Percentiles rank a stretch among this genome's conserved stretches.
phyloP scores from a whole-genome alignment of 92 coral and sea anemone genomes.

The Palythoa heliodiscus region DNA sequence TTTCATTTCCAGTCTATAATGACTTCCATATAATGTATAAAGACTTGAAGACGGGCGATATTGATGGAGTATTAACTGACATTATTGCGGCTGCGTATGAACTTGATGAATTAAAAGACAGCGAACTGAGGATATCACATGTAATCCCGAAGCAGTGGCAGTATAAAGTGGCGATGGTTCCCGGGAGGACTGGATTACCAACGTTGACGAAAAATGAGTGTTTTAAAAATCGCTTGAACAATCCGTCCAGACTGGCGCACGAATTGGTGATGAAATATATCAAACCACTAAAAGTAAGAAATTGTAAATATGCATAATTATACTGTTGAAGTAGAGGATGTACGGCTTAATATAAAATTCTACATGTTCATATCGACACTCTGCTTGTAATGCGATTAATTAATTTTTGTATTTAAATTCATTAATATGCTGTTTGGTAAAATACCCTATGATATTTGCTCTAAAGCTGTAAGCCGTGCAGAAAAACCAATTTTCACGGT shows the following conservation, averaged over 20 bases:
- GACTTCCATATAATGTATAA: slow-evolving; percentile 31
- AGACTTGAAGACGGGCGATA: slow-evolving; percentile 11
- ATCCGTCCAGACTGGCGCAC: slow-evolving; percentile 27
- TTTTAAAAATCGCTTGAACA: slow-evolving; percentile 30
- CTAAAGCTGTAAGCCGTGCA: too few relatives aligned
- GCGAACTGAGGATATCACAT: slow-evolving; percentile 50
- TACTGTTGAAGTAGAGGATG: too few relatives aligned
- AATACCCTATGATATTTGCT: too few relatives aligned
- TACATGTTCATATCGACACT: too few relatives aligned
- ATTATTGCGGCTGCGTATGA: slow-evolving; percentile 57
- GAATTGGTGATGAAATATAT: slow-evolving; percentile 25
- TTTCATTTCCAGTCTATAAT: slow-evolving; percentile 14
- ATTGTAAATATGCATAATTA: background rate
- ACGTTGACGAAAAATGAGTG: slow-evolving; percentile 17
- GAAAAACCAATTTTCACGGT: too few relatives aligned
- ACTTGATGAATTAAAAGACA: slow-evolving; percentile 34
- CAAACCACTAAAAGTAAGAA: slow-evolving; percentile 27
- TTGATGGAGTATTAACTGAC: slow-evolving; percentile 74
- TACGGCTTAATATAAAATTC: too few relatives aligned
- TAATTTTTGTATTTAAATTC: too few relatives aligned
- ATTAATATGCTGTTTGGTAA: too few relatives aligned
- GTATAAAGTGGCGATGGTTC: slow-evolving; percentile 21
- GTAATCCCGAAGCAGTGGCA: slow-evolving; percentile 14
- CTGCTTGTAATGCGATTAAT: too few relatives aligned
- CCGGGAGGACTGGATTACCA: background rate